Evolutionary conservation across 2,888 invertebrate genomes (phyloP).

Genomic region (Tromatobia lineatoria): DNA sequence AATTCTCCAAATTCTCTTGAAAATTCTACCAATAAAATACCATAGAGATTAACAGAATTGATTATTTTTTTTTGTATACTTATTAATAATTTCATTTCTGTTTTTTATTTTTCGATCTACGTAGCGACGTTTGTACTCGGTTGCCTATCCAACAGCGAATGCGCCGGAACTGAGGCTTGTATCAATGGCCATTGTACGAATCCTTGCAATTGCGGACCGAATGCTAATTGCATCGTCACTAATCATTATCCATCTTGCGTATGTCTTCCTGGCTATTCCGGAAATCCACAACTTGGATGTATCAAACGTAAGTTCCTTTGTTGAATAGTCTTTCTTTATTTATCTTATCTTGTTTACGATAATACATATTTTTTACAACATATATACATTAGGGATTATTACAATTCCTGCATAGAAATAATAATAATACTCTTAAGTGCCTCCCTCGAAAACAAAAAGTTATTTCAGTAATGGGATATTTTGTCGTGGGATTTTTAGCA

Average conservation of each 20-base stretch:
- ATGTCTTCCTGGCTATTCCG: constrained; percentile 93
- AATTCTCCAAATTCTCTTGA: too few relatives aligned
- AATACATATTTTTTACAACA: too few relatives aligned
- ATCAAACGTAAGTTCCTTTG: constrained; percentile 85
- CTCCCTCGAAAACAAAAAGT: too few relatives aligned
- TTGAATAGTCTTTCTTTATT: too few relatives aligned
- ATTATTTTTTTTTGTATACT: constrained; percentile 18
- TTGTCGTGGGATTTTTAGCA: too few relatives aligned
- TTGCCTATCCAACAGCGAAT: constrained; percentile 93
- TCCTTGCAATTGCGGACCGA: constrained; percentile 94
- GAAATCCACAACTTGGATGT: constrained; percentile 94
- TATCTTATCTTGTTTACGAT: too few relatives aligned
- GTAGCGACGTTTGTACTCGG: constrained; percentile 89
- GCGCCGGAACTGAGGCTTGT: constrained; percentile 93
- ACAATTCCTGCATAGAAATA: too few relatives aligned
- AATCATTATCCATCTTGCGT: constrained; percentile 95
- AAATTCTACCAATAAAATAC: too few relatives aligned
- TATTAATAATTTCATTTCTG: not conserved
- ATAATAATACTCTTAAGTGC: too few relatives aligned
- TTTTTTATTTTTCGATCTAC: not conserved
- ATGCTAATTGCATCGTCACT: constrained; percentile 93
- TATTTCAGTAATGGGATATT: too few relatives aligned
- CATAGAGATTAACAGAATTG: not conserved
- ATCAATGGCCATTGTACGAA: constrained; percentile 92
- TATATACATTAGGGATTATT: too few relatives aligned